Base-by-base conservation (phyloP, 2,797 vertebrate species). In the Anguilla obscura region DNA sequence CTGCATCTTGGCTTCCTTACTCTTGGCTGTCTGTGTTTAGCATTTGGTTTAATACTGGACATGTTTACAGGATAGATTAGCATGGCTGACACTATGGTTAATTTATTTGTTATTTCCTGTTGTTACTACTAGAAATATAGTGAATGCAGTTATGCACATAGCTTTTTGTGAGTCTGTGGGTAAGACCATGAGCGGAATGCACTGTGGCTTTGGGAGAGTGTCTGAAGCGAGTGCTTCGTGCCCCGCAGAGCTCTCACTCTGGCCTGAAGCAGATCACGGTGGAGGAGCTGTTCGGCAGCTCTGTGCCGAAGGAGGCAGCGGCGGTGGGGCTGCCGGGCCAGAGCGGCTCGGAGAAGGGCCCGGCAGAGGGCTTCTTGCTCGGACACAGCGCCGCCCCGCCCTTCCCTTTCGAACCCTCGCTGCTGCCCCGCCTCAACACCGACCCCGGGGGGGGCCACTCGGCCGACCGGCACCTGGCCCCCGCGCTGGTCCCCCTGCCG, bases 261-360 rank as follows among this genome's bases (percentile, higher is more conserved):
- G 94, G 96, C 71, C 97, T 97, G 90, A 99, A 98, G 93, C 98
- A 99, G 94, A 97, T 99, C 93, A 99, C 98, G 1, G 97, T 99
- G 60, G 98, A 99, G 94, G 98, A 99, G 90, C 95, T 99, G 74
- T 99, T 99, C 92, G 98, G 98, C 91, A 98, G 97, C 0, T 97
- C 97, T 88, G 92, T 99, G 86, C 96, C 96, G n/a, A 99, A 98
- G 93, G 98, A 99, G 54, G 95, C 96, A 14, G 89, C 95, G 12
- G 48, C 93, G 85, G 86, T 93, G 66, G 83, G 85, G 0, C 94
- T 95, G 93, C 92, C 96, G 48, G 91, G 90, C 85, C 92, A 95
- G 36, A 97, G 94, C 88, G 91, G 92, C 66, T 18, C 88, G 18
- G 97, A 97, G 54, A 95, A 94, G 30, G 87, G 93, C n/a, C 93